Evolutionary conservation across 2,113 vertebrate species (phyloP), one percentile per base, ranked within the genome.

Genomic region (Bubo blakistoni): DNA sequence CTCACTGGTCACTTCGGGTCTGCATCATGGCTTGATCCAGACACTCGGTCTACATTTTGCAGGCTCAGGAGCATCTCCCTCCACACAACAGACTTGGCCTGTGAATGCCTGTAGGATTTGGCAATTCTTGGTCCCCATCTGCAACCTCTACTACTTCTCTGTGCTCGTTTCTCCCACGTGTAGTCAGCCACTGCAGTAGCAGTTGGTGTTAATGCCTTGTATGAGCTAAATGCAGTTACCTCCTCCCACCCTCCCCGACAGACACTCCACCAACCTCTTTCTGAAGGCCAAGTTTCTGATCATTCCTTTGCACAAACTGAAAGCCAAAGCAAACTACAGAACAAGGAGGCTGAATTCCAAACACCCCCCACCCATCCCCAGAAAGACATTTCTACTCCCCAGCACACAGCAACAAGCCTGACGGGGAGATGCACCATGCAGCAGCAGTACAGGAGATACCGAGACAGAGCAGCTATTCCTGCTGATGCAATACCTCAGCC

Each of bases 1-100:
- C 19, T 9, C 20, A 0, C 14, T 54, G 0, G 0, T 34, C 69
- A 18, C 26, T 69, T 46, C 3, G 2, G 3, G 1, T 54, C 32
- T 4, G 25, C 21, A 32, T 26, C 0, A 0, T 1, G 5, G 16
- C 49, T 80, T 17, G 13, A 44, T 58, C n/a, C 30, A 46, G 67
- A 69, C 15, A 10, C 51, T 34, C 4, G 0, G 11, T 0, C 6
- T 2, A 11, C 1, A 1, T 40, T 44, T 24, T 27, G 13, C 36
- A 82, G 52, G 38, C 36, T 59, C 66, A 63, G 78, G 9, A 79
- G 44, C 40, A 30, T 5, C 40, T 30, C 24, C 15, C 10, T 10
- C 34, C 0, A 0, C 11, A 3, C 6, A 18, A 51, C 5, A 24
- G 54, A n/a, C 30, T 29, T 34, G 26, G 38, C 18, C 34, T 27